A percentile compares a stretch with the other conserved stretches of the same genome.
phyloP scores from a whole-genome alignment of 2,113 vertebrate genomes.

The Penelope pileata region DNA sequence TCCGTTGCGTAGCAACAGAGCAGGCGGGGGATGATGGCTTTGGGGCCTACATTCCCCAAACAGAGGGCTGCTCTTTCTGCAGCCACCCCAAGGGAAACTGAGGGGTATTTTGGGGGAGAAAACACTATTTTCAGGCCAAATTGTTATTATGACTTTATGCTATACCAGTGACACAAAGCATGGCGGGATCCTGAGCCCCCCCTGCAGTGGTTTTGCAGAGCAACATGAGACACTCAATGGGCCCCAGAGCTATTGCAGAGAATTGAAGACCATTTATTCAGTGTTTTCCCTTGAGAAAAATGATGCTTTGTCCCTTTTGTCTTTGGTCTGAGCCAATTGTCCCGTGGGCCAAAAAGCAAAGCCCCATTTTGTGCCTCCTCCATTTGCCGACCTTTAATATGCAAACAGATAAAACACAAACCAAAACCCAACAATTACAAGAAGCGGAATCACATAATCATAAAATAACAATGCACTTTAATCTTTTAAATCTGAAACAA shows the following conservation, averaged over 20 bases:
- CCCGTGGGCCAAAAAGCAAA: background rate
- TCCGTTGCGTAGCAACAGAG: background rate
- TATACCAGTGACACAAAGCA: rapidly evolving
- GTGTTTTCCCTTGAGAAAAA: background rate
- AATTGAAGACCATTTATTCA: rapidly evolving
- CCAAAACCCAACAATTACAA: background rate
- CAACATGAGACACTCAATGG: rapidly evolving
- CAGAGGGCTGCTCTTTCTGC: rapidly evolving
- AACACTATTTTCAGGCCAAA: rapidly evolving
- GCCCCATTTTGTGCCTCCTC: background rate
- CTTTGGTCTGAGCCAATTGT: background rate
- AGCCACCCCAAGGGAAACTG: rapidly evolving
- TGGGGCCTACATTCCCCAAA: rapidly evolving
- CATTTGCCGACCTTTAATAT: background rate
- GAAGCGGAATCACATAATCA: background rate
- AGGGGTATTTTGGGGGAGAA: background rate
- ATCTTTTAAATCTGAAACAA: constrained; percentile 22
- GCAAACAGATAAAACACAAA: background rate
- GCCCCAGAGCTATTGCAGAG: rapidly evolving
- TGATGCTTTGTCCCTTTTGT: rapidly evolving
- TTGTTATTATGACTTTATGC: rapidly evolving
- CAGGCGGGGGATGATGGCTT: background rate
- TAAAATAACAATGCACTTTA: background rate
- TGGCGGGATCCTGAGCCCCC: rapidly evolving
- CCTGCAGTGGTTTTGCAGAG: rapidly evolving